Base-by-base conservation (phyloP, 2,113 vertebrate species). In the Platycercus adscitus region DNA sequence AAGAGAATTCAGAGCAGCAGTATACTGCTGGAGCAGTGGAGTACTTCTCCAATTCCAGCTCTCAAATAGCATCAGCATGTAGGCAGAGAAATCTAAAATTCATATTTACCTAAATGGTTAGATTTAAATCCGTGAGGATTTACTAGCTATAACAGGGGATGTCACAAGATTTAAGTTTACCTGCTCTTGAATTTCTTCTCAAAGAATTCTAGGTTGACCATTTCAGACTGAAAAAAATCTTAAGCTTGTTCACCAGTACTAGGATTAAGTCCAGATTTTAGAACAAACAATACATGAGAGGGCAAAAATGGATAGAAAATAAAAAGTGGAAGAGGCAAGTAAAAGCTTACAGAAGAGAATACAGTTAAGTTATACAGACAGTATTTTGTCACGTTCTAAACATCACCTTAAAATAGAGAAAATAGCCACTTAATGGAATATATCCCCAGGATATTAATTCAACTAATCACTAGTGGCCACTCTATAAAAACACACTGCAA, bases 401-500 rank as follows among this genome's bases (percentile, higher is more conserved):
- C 64, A 55, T 46, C 61, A 83, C 52, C 86, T 92, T 89, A 84
- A 95, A 94, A 93, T 3, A 96, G 88, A 60, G 91, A 92, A 95
- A 93, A 41, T 39, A 95, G 81, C 77, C 65, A 88, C 15, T 63
- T 75, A 81, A 73, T 66, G 43, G 65, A 85, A 86, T 71, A 88
- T 89, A 89, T 75, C 64, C 88, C 55, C 78, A 96, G 69, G 61
- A 90, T 26, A 95, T 92, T 94, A 95, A 95, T 66, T 80, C 75
- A 83, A 93, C 79, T 71, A 85, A 76, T 77, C 58, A 87, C 35
- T 68, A 95, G 52, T 26, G 60, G 77, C n/a, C 8, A 20, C 31
- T 95, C 52, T 69, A 80, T 78, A 88, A 91, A 97, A 97, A 92
- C 84, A 82, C 21, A 92, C 47, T 86, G 81, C 94, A 92, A 82